phyloP scores from a whole-genome alignment of 2,888 invertebrate genomes.

The Nasonia oneida region DNA sequence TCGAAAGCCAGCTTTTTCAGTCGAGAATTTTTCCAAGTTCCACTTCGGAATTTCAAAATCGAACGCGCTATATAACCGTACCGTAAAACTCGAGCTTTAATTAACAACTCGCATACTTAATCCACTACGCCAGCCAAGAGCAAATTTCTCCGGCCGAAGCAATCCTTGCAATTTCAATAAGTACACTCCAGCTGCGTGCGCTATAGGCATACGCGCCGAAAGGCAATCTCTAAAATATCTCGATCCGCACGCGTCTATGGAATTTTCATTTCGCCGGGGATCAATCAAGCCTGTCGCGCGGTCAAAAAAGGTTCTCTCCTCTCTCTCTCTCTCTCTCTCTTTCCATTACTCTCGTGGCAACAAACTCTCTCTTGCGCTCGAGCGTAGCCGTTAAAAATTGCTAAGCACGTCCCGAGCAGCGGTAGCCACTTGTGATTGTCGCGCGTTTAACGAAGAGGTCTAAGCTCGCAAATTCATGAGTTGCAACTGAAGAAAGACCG shows the following conservation, averaged over 20 bases:
- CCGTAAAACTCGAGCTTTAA: neutral
- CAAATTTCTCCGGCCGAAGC: constrained; percentile 23
- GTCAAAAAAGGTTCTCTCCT: constrained; percentile 27
- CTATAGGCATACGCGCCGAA: neutral
- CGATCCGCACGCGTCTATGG: constrained; percentile 46
- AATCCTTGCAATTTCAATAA: constrained; percentile 53
- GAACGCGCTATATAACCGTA: neutral
- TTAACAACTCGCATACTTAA: neutral
- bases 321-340: constrained; percentile 4
- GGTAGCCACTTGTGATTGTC: neutral
- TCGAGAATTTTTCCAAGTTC: no score
- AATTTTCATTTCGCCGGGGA: constrained; percentile 59
- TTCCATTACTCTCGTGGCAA: neutral
- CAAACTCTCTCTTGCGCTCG: neutral
- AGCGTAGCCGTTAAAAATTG: no score
- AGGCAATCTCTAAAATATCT: constrained; percentile 58
- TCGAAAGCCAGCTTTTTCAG: no score
- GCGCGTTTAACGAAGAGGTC: neutral
- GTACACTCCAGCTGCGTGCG: neutral
- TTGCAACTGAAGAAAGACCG: neutral
- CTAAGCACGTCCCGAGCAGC: no score
- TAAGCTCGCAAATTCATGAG: constrained; percentile 1
- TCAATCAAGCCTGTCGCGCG: constrained; percentile 47
- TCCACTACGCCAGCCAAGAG: neutral
- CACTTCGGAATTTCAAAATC: no score